Conservation (phyloP, 2,113 vertebrate genomes). For the Sigmodon hispidus region DNA sequence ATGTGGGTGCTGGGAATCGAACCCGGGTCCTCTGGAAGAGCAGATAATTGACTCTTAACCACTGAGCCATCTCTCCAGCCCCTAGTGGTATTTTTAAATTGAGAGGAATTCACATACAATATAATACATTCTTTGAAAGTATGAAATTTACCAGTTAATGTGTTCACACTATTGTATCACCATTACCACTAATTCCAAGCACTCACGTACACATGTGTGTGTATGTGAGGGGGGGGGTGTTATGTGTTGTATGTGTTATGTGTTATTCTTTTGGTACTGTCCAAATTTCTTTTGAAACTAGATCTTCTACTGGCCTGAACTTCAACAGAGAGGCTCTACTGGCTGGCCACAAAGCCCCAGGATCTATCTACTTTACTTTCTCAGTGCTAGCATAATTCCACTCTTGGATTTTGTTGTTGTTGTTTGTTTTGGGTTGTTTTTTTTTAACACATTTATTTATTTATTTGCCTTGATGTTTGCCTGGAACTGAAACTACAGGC, state of each 20-base stretch:
- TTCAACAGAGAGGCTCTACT: neutral
- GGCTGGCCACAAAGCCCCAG: neutral
- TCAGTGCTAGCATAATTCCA: neutral
- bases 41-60: too few species aligned
- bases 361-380: neutral
- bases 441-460: too few species aligned
- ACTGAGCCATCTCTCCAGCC: too few species aligned
- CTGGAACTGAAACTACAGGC: too few species aligned
- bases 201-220: neutral
- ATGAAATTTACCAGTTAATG: neutral
- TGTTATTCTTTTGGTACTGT: neutral
- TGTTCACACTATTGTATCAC: neutral
- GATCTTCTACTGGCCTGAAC: neutral
- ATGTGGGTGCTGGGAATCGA: too few species aligned
- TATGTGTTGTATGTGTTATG: neutral
- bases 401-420: neutral
- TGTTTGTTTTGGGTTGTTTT: too few species aligned
- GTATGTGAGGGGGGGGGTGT: too few species aligned
- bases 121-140: constrained; percentile 5
- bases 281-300: neutral
- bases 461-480: too few species aligned
- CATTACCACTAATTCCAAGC: neutral
- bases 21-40: too few species aligned
- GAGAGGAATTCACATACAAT: neutral
- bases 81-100: neutral